Conservation (phyloP, 2,113 vertebrate species). For the Carassius auratus region DNA sequence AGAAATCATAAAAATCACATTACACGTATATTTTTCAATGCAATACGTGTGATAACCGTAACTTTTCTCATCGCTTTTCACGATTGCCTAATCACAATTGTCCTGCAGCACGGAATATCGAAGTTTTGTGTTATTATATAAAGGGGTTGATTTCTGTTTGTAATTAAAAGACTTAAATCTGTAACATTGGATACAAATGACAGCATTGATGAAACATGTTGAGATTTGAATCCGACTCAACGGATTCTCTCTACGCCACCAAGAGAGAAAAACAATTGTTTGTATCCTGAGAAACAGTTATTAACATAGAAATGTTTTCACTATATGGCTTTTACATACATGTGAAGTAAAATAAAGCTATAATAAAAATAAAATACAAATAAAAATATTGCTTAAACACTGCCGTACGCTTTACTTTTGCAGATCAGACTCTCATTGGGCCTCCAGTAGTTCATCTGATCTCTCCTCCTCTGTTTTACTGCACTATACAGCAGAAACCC, state of each 20-base stretch:
- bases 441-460: conserved; percentile 28
- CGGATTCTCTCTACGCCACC: background rate
- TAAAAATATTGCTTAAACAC: background rate
- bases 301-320: background rate
- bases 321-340: background rate
- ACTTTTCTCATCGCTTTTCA: background rate
- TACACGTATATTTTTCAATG: background rate
- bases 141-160: background rate
- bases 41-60: background rate
- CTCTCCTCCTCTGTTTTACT: conserved; percentile 26
- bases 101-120: background rate
- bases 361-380: background rate
- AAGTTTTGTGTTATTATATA: background rate
- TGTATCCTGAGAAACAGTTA: background rate
- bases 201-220: too few relatives aligned
- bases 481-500: background rate
- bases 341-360: background rate
- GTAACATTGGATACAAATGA: too few relatives aligned
- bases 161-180: too few relatives aligned
- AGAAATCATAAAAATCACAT: background rate
- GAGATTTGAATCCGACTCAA: background rate
- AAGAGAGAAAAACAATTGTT: background rate
- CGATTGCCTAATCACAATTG: background rate
- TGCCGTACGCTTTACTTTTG: background rate
- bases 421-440: conserved; percentile 16